Evolutionary conservation across 1,140 invertebrate species (phyloP).

Genomic region (Geopemphigus sp.): DNA sequence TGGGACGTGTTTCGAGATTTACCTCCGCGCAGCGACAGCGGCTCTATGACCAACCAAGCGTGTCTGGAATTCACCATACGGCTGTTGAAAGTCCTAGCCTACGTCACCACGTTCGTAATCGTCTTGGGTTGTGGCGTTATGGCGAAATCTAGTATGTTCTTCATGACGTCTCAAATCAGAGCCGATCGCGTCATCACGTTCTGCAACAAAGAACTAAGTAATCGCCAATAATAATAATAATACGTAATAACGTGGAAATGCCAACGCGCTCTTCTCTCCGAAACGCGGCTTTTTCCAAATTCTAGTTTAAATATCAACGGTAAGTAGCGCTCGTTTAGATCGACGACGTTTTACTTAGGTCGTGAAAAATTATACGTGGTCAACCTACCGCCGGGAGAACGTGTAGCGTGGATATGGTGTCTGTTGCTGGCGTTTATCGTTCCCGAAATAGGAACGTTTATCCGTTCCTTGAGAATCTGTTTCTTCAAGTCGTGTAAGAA

Average conservation of each 20-base stretch:
- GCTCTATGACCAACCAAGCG: slow-evolving; percentile 81
- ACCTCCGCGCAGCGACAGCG: slow-evolving; percentile 81
- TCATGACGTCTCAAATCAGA: slow-evolving; percentile 87
- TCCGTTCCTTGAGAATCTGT: slow-evolving; percentile 81
- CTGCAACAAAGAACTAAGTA: slow-evolving; percentile 81
- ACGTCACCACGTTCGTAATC: slow-evolving; percentile 79
- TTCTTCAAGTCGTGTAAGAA: slow-evolving; percentile 70
- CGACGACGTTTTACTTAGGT: slow-evolving; percentile 58
- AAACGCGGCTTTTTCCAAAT: too few species aligned
- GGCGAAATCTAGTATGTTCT: slow-evolving; percentile 80
- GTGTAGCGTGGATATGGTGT: slow-evolving; percentile 90
- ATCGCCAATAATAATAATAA: too few species aligned
- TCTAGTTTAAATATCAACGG: background rate
- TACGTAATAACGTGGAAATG: too few species aligned
- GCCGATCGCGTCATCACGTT: slow-evolving; percentile 68
- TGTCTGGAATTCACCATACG: slow-evolving; percentile 83
- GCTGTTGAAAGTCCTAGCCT: slow-evolving; percentile 80
- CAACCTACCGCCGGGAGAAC: slow-evolving; percentile 73
- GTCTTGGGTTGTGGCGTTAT: slow-evolving; percentile 79
- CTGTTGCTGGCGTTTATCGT: slow-evolving; percentile 81
- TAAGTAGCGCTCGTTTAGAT: background rate
- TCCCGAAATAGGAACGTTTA: slow-evolving; percentile 81
- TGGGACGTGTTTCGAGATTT: slow-evolving; percentile 93
- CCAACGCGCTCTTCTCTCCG: too few species aligned
- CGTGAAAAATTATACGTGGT: slow-evolving; percentile 79